phyloP scores from a whole-genome alignment of 1,140 invertebrate species.

The Prorops nasuta region DNA sequence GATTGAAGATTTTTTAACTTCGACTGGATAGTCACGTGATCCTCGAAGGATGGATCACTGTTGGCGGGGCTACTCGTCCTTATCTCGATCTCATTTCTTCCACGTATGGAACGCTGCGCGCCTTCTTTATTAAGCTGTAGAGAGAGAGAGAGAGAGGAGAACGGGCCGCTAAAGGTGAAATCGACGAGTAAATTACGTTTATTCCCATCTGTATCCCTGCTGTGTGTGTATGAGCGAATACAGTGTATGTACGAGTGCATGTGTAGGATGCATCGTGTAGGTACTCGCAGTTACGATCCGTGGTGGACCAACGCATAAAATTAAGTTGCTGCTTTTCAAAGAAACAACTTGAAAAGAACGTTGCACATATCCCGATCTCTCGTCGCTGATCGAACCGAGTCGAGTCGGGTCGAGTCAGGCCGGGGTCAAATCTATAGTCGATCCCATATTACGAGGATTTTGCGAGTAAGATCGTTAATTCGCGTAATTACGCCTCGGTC shows the following conservation, averaged over 20 bases:
- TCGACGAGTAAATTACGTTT: constrained; percentile 21
- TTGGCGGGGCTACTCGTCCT: too few relatives aligned
- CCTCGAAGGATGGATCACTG: too few relatives aligned
- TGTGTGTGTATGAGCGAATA: constrained; percentile 2
- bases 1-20: too few relatives aligned
- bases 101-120: constrained; percentile 3
- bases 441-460: constrained; percentile 18
- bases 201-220: constrained; percentile 7
- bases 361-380: too few relatives aligned
- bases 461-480: constrained; percentile 18
- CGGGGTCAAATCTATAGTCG: not conserved
- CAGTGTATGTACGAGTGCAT: too few relatives aligned
- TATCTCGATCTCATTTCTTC: constrained; percentile 29
- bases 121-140: constrained; percentile 21
- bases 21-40: too few relatives aligned
- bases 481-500: constrained; percentile 25
- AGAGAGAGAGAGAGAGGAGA: constrained; percentile 1
- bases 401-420: not conserved
- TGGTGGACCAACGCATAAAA: too few relatives aligned
- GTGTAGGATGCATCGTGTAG: too few relatives aligned
- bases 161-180: constrained; percentile 7
- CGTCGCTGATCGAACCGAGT: not conserved
- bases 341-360: too few relatives aligned
- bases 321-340: too few relatives aligned
- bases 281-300: too few relatives aligned